Evolutionary conservation across 2,888 invertebrate species (phyloP).

Genomic region (Junonia oenone): DNA sequence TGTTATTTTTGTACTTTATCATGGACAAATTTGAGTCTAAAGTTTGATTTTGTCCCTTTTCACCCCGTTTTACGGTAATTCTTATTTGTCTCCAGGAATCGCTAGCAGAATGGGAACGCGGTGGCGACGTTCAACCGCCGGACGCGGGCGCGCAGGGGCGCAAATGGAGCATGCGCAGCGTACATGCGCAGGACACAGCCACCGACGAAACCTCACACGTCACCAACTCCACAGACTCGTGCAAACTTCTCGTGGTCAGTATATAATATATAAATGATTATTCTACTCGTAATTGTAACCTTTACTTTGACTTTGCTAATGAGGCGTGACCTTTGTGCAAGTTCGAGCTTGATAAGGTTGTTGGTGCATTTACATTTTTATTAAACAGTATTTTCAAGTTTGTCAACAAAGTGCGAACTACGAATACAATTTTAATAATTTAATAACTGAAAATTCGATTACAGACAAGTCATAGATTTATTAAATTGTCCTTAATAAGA

Average conservation of each 20-base stretch:
- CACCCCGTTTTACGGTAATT: too few species aligned
- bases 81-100: constrained; percentile 56
- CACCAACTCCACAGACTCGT: constrained; percentile 60
- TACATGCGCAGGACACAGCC: constrained; percentile 64
- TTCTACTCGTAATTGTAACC: not conserved
- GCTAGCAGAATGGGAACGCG: constrained; percentile 61
- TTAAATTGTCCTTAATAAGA: too few species aligned
- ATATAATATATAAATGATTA: not conserved
- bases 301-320: not conserved
- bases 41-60: too few species aligned
- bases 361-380: not conserved
- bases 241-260: constrained; percentile 66
- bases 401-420: too few species aligned
- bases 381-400: not conserved
- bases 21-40: too few species aligned
- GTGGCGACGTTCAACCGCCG: constrained; percentile 43
- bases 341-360: not conserved
- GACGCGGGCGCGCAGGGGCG: constrained; percentile 44
- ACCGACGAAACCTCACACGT: constrained; percentile 50
- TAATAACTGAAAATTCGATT: too few species aligned
- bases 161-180: constrained; percentile 62
- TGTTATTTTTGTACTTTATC: too few species aligned
- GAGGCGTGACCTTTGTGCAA: not conserved
- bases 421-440: too few species aligned
- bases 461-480: too few species aligned